phyloP scores from a whole-genome alignment of 2,113 vertebrate species.

The Corythornis madagascariensis region DNA sequence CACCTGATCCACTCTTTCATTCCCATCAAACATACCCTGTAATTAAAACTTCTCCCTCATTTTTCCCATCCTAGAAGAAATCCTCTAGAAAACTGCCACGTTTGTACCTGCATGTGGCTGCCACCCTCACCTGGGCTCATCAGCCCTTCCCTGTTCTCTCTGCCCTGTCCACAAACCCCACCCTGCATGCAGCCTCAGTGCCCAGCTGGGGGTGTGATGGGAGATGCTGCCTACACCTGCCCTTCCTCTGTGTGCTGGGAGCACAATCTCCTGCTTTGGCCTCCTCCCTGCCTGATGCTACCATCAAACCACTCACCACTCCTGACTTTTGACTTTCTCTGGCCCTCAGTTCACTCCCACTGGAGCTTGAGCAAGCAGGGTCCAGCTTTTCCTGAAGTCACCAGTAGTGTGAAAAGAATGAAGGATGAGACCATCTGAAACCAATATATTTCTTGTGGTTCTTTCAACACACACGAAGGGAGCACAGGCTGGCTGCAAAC shows the following conservation, averaged over 20 bases:
- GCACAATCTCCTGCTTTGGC: background rate
- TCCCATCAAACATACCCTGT: background rate
- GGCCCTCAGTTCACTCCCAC: background rate
- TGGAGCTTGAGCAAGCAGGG: background rate
- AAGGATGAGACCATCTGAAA: slow-evolving; percentile 16
- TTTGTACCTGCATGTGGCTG: background rate
- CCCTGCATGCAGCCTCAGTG: too few species aligned
- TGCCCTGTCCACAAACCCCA: background rate
- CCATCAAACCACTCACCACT: background rate
- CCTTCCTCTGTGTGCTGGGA: background rate
- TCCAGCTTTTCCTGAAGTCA: slow-evolving; percentile 3
- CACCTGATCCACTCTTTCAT: background rate
- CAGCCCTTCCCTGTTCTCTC: background rate
- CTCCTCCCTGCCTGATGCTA: background rate
- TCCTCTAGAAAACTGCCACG: background rate
- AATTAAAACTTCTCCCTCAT: background rate
- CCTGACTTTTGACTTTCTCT: background rate
- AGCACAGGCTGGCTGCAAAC: slow-evolving; percentile 55
- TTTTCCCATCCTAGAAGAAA: background rate
- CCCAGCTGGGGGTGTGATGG: background rate
- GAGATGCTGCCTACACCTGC: background rate
- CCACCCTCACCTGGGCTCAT: background rate
- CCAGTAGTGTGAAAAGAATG: background rate
- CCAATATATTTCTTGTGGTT: slow-evolving; percentile 28
- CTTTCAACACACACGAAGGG: background rate